These are phyloP conservation scores for Xyrauchen texanus DNA, from an alignment of 2,113 vertebrate genomes.

Conservation along the genomic window DNA sequence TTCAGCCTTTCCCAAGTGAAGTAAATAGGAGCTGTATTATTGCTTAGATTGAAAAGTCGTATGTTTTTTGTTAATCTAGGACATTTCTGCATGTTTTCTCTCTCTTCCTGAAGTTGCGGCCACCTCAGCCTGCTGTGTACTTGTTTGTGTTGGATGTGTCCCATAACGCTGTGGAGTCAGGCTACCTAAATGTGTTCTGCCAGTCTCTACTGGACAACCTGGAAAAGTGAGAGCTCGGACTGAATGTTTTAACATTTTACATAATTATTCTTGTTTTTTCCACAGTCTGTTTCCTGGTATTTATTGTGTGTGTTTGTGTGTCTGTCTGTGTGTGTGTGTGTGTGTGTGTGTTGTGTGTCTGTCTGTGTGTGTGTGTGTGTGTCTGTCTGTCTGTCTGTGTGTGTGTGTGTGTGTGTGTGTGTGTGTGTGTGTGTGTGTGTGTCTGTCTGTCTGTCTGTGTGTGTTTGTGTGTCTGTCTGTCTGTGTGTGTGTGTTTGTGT, in stretches of 20 bases:
- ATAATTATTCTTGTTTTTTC: too few species aligned
- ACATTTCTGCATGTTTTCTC: neutral
- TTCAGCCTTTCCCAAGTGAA: too few species aligned
- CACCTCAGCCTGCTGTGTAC: slow-evolving; percentile 94
- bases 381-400: slow-evolving; percentile 25
- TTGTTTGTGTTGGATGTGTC: slow-evolving; percentile 96
- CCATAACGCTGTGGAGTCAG: slow-evolving; percentile 92
- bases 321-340: slow-evolving; percentile 53
- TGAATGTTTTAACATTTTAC: too few species aligned
- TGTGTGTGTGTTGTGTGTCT: slow-evolving; percentile 6
- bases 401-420: slow-evolving; percentile 49
- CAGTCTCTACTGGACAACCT: slow-evolving; percentile 89
- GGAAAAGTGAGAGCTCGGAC: slow-evolving; percentile 83
- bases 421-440: slow-evolving; percentile 58
- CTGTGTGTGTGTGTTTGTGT: slow-evolving; percentile 47
- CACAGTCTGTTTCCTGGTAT: too few species aligned
- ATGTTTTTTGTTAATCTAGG: neutral
- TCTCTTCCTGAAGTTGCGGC: slow-evolving; percentile 81
- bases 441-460: too few species aligned
- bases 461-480: slow-evolving; percentile 45
- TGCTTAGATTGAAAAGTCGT: neutral
- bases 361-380: slow-evolving; percentile 41
- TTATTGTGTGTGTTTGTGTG: neutral
- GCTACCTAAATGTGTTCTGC: slow-evolving; percentile 90
- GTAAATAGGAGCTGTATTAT: too few species aligned